Percentiles rank a stretch among this genome's conserved stretches.
These are phyloP conservation scores for Castor canadensis DNA, from an alignment of 2,113 vertebrate species.

Conservation along the genomic window DNA sequence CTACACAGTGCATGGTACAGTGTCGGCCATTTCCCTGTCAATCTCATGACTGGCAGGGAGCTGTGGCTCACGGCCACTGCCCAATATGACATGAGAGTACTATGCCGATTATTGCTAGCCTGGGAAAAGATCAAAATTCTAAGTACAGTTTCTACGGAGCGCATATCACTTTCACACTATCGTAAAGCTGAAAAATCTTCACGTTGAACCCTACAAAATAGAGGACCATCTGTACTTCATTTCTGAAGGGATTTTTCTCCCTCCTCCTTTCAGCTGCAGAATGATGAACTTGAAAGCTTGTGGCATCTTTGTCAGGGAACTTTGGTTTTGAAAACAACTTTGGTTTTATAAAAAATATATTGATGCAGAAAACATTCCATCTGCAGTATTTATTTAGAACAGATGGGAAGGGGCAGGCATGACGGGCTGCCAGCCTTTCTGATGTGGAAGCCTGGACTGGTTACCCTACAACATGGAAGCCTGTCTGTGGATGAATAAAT, in stretches of 20 bases:
- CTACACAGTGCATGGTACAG: not conserved
- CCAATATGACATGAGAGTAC: not conserved
- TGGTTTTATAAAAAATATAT: conserved; percentile 6
- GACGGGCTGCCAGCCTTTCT: conserved; percentile 22
- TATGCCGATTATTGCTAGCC: not conserved
- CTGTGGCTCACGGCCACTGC: too few relatives aligned
- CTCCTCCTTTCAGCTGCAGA: not conserved
- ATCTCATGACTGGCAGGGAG: too few relatives aligned
- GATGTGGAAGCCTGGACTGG: not conserved
- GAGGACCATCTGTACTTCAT: not conserved
- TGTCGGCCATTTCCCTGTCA: too few relatives aligned
- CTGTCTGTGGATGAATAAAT: conserved; percentile 70
- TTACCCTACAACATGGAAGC: conserved; percentile 1
- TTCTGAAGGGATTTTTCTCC: not conserved
- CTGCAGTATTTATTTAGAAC: not conserved
- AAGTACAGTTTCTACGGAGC: not conserved
- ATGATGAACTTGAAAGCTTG: not conserved
- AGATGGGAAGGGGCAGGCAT: not conserved
- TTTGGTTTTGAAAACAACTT: conserved; percentile 43
- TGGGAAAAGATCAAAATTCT: not conserved
- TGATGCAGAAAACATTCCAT: not conserved
- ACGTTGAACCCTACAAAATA: not conserved
- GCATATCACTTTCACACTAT: not conserved
- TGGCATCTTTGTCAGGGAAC: not conserved
- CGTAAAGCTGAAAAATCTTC: not conserved